Evolutionary conservation across 1,140 invertebrate genomes (phyloP).

Genomic region (Ylistrum balloti): DNA sequence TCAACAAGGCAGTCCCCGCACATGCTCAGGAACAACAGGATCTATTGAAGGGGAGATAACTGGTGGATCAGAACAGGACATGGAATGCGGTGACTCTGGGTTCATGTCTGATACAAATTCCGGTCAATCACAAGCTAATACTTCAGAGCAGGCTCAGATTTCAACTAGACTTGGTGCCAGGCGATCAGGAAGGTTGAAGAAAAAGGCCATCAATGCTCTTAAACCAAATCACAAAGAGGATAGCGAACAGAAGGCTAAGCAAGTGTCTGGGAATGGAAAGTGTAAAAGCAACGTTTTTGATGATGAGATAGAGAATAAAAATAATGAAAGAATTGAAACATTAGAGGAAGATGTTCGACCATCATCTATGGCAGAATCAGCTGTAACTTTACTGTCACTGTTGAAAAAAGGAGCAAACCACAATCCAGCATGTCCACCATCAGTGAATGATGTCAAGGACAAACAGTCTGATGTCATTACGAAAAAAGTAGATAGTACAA

Average conservation of each 20-base stretch:
- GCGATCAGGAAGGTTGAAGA: neutral
- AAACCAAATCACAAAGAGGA: neutral
- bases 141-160: neutral
- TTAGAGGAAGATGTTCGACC: conserved; percentile 41
- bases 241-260: neutral
- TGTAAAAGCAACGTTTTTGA: conserved; percentile 41
- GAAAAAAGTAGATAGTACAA: neutral
- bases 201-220: neutral
- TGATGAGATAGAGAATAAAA: conserved; percentile 37
- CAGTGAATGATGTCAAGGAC: neutral
- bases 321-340: neutral
- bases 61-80: conserved; percentile 37
- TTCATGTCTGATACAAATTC: conserved; percentile 57
- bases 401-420: conserved; percentile 72
- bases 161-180: neutral
- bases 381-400: conserved; percentile 73
- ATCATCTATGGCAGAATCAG: conserved; percentile 68
- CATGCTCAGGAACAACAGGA: conserved; percentile 51
- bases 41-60: neutral
- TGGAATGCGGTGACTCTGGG: conserved; percentile 63
- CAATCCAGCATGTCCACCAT: conserved; percentile 65
- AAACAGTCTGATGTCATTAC: neutral
- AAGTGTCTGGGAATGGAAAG: neutral
- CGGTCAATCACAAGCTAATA: neutral
- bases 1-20: conserved; percentile 74